Percentiles rank a stretch among this genome's conserved stretches.
phyloP scores from a whole-genome alignment of 2,113 vertebrate genomes.

The Macrotus californicus region DNA sequence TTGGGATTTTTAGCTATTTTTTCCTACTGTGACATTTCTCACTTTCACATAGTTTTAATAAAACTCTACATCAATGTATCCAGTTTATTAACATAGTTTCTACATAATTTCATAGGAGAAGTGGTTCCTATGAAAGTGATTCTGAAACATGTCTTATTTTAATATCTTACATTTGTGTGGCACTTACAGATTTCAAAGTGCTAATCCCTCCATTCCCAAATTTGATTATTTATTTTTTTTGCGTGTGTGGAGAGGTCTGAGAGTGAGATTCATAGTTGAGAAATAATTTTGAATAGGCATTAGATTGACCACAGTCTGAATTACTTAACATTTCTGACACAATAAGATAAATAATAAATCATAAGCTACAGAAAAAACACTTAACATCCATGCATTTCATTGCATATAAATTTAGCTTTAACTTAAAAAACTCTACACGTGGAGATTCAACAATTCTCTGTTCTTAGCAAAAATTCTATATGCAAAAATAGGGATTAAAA shows the following conservation, averaged over 20 bases:
- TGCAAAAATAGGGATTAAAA: not conserved
- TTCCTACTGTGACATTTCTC: not conserved
- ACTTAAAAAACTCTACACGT: not conserved
- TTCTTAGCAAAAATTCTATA: conserved; percentile 17
- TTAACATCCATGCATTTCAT: not conserved
- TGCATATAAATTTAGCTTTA: not conserved
- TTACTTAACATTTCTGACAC: not conserved
- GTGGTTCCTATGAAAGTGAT: conserved; percentile 9
- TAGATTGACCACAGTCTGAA: not conserved
- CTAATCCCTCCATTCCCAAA: not conserved
- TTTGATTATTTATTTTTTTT: not conserved
- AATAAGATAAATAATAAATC: not conserved
- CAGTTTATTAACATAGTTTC: not conserved
- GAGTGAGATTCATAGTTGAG: not conserved
- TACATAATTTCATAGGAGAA: not conserved
- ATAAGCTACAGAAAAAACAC: not conserved
- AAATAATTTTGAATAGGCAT: conserved; percentile 29
- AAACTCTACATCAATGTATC: not conserved
- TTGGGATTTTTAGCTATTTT: not conserved
- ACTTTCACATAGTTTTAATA: not conserved
- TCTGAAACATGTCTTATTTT: not conserved
- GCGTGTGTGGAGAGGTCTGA: not conserved
- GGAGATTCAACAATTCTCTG: not conserved
- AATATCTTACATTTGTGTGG: not conserved
- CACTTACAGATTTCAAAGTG: not conserved